These are phyloP conservation scores for Ramphastos sulfuratus DNA, from an alignment of 2,113 vertebrate species.

Conservation along the genomic window DNA sequence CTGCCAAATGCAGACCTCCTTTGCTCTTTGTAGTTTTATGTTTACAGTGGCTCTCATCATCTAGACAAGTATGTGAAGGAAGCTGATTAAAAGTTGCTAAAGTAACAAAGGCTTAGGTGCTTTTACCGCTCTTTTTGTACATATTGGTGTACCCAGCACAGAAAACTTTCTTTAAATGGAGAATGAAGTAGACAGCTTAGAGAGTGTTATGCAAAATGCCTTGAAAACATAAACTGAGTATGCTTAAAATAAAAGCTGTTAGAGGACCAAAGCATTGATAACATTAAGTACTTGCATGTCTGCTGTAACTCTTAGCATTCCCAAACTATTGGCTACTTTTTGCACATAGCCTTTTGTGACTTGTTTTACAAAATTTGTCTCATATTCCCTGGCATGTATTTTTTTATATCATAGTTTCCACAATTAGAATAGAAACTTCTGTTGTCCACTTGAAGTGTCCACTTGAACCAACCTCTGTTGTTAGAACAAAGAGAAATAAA, in stretches of 20 bases:
- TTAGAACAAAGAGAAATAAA: background rate
- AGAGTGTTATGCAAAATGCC: background rate
- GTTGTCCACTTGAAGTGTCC: background rate
- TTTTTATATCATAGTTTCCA: background rate
- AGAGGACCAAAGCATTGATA: background rate
- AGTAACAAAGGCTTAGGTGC: background rate
- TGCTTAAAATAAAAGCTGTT: background rate
- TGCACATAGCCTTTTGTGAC: background rate
- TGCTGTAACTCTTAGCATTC: background rate
- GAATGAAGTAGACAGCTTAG: background rate
- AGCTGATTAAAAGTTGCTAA: background rate
- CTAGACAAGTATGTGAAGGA: background rate
- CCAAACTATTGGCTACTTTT: background rate
- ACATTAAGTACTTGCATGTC: background rate
- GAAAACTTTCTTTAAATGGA: background rate
- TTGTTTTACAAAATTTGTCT: background rate
- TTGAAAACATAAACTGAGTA: background rate
- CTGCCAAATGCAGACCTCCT: background rate
- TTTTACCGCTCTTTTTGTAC: background rate
- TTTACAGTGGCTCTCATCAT: background rate
- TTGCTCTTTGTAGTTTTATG: background rate
- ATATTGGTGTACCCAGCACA: background rate
- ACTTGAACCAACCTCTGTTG: background rate
- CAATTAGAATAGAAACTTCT: background rate
- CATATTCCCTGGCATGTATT: background rate